Evolutionary conservation across 2,797 vertebrate genomes (phyloP).

Genomic region (Gallinago solitaria): DNA sequence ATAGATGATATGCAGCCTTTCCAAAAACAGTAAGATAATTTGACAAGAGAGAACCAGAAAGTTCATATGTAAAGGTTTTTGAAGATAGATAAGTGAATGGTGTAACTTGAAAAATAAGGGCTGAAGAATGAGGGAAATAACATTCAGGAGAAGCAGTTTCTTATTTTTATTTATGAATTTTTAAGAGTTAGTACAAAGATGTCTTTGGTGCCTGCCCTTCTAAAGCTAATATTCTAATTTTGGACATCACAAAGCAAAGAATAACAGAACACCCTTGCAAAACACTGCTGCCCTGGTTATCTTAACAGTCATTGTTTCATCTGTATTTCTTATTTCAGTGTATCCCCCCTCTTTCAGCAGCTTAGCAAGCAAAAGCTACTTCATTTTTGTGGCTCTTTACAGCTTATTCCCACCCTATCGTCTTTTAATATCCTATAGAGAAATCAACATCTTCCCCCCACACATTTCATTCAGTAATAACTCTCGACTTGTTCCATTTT

Average conservation of each 20-base stretch:
- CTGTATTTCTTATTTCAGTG: neutral
- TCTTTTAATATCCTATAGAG: slow-evolving; percentile 58
- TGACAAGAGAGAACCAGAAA: slow-evolving; percentile 39
- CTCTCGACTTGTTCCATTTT: slow-evolving; percentile 62
- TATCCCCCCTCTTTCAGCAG: neutral
- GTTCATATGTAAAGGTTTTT: slow-evolving; percentile 38
- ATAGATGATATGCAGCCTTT: slow-evolving; percentile 55
- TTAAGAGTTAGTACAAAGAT: neutral
- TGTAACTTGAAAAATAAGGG: neutral
- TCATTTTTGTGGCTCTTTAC: slow-evolving; percentile 51
- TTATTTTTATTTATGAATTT: neutral
- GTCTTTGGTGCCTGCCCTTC: neutral
- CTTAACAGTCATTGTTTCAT: neutral
- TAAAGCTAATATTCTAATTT: neutral
- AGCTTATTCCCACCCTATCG: slow-evolving; percentile 52
- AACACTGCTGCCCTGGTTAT: neutral
- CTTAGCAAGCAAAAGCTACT: slow-evolving; percentile 38
- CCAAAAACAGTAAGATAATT: slow-evolving; percentile 51
- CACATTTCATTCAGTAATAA: slow-evolving; percentile 70
- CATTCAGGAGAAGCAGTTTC: neutral
- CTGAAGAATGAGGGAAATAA: neutral
- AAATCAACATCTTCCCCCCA: slow-evolving; percentile 44
- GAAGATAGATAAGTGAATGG: neutral
- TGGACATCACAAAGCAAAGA: neutral
- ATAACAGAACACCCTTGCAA: neutral